Conservation (phyloP, 2,797 vertebrate species). For the Sebastes vulpes region DNA sequence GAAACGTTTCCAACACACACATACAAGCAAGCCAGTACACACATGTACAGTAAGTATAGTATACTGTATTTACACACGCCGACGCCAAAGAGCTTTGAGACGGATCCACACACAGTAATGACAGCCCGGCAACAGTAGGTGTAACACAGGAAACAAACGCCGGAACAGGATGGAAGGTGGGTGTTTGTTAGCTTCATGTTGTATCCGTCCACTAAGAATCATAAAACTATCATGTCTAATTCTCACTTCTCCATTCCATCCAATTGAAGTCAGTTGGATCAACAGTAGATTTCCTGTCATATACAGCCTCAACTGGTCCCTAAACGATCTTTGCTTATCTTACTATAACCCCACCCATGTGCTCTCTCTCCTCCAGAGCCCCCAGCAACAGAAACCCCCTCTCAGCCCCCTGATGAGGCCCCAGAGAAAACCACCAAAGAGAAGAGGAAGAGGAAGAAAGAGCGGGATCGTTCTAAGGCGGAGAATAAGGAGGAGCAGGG, state of each 20-base stretch:
- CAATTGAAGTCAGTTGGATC: background rate
- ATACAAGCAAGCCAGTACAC: background rate
- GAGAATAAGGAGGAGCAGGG: slow-evolving; percentile 74
- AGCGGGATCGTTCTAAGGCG: slow-evolving; percentile 63
- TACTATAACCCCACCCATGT: slow-evolving; percentile 14
- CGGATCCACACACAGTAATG: slow-evolving; percentile 15
- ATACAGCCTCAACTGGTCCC: background rate
- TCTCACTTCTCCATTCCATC: slow-evolving; percentile 8
- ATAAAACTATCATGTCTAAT: background rate
- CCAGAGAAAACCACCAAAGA: slow-evolving; percentile 72
- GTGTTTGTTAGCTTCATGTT: background rate
- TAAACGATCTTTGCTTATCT: slow-evolving; percentile 40
- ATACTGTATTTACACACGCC: background rate
- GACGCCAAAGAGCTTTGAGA: slow-evolving; percentile 1
- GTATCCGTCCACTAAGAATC: background rate
- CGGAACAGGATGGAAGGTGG: background rate
- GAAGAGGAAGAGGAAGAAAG: slow-evolving; percentile 84
- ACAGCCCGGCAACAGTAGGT: slow-evolving; percentile 9
- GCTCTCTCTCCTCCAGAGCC: slow-evolving; percentile 59
- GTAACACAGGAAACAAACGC: background rate
- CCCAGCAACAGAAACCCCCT: slow-evolving; percentile 38
- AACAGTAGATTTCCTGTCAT: slow-evolving; percentile 24
- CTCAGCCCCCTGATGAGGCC: slow-evolving; percentile 35
- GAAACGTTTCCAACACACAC: background rate
- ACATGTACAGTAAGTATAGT: background rate